A percentile compares a stretch with the other conserved stretches of the same genome.
Evolutionary conservation across 1,140 invertebrate genomes (phyloP).

Genomic region (Pygmarrhopalites habei): DNA sequence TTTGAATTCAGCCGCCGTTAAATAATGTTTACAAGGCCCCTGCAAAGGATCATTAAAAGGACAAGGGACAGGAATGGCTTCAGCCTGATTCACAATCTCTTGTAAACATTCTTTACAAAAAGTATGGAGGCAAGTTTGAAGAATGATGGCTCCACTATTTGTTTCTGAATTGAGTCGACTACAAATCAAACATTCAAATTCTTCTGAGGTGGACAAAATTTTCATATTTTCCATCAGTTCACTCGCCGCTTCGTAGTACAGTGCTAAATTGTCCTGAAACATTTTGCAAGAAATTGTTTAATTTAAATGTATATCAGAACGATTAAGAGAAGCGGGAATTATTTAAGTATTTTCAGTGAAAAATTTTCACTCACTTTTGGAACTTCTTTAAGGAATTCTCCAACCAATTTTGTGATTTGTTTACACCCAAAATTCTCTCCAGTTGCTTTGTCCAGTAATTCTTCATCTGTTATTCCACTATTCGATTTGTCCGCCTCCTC

Average conservation of each 20-base stretch:
- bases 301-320: no score
- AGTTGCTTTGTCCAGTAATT: neutral
- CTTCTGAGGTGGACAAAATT: neutral
- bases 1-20: neutral
- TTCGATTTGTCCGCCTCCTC: neutral
- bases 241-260: neutral
- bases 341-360: no score
- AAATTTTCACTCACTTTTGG: no score
- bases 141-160: neutral
- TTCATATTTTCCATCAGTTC: neutral
- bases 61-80: neutral
- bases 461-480: neutral
- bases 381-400: neutral
- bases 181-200: neutral
- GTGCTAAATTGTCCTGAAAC: neutral
- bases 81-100: neutral
- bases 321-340: no score
- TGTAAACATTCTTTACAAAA: neutral
- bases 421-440: conserved; percentile 1
- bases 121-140: neutral
- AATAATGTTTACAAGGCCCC: no score
- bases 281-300: no score
- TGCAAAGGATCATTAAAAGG: neutral
- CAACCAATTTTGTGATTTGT: neutral
- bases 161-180: neutral